These are phyloP conservation scores for Pan paniscus DNA, from an alignment of 2,113 vertebrate species.

Conservation along the genomic window DNA sequence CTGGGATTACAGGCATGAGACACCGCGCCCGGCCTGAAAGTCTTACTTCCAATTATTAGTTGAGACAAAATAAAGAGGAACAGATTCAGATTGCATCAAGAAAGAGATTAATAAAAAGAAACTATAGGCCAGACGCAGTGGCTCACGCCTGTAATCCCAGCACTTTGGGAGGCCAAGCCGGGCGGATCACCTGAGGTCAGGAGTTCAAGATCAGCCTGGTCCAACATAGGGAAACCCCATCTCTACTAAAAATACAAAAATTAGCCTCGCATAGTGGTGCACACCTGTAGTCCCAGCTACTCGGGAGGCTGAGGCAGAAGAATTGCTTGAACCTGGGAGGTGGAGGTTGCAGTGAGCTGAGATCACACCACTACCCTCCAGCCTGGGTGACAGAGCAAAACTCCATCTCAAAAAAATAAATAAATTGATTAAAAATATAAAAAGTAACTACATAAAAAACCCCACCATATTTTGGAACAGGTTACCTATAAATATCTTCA, in stretches of 20 bases:
- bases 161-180: background rate
- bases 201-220: background rate
- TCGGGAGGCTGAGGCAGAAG: too few species aligned
- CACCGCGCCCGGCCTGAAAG: fast-evolving
- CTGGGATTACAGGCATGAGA: too few species aligned
- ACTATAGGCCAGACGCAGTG: background rate
- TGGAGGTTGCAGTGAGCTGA: too few species aligned
- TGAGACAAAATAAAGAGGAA: background rate
- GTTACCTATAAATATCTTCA: background rate
- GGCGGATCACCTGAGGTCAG: background rate
- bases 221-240: background rate
- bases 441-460: background rate
- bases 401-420: background rate
- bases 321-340: too few species aligned
- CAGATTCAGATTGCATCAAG: background rate
- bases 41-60: background rate
- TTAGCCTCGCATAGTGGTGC: too few species aligned
- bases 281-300: too few species aligned
- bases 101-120: background rate
- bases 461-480: background rate
- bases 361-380: too few species aligned
- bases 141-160: too few species aligned
- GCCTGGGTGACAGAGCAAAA: background rate
- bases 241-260: background rate
- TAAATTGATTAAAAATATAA: background rate